Percentiles rank a stretch among this genome's conserved stretches.
These are phyloP conservation scores for Pangasianodon hypophthalmus DNA, from an alignment of 2,113 vertebrate genomes.

Conservation along the genomic window DNA sequence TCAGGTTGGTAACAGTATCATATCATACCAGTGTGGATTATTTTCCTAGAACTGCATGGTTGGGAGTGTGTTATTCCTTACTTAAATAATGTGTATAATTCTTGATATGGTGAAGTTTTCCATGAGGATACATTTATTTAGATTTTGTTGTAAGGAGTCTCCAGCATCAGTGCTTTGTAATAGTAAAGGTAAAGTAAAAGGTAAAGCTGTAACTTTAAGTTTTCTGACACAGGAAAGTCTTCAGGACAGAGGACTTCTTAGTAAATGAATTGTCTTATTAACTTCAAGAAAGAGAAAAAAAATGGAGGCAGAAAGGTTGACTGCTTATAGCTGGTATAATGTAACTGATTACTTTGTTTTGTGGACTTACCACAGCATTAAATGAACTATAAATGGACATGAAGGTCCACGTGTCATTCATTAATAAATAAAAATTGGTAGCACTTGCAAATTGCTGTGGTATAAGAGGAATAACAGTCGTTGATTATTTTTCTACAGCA, in stretches of 20 bases:
- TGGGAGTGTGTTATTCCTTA: background rate
- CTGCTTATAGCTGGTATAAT: background rate
- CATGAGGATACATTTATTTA: background rate
- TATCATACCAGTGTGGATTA: background rate
- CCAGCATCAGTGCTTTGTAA: background rate
- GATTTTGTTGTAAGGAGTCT: background rate
- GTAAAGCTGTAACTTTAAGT: background rate
- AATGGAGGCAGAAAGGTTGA: background rate
- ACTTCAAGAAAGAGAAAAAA: background rate
- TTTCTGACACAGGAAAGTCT: background rate
- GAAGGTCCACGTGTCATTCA: background rate
- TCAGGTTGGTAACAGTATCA: background rate
- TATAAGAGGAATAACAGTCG: background rate
- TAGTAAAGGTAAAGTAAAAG: background rate
- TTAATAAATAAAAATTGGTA: background rate
- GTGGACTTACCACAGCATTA: background rate
- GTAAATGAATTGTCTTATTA: background rate
- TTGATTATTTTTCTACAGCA: background rate
- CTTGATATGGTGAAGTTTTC: background rate
- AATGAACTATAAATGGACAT: background rate
- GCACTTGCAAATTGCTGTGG: background rate
- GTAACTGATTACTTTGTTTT: background rate
- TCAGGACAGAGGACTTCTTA: background rate
- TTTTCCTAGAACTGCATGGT: background rate
- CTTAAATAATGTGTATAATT: background rate